Percentiles rank a stretch among this genome's conserved stretches.
Conservation (phyloP, 2,888 invertebrate genomes). For the Phyllotreta striolata region DNA sequence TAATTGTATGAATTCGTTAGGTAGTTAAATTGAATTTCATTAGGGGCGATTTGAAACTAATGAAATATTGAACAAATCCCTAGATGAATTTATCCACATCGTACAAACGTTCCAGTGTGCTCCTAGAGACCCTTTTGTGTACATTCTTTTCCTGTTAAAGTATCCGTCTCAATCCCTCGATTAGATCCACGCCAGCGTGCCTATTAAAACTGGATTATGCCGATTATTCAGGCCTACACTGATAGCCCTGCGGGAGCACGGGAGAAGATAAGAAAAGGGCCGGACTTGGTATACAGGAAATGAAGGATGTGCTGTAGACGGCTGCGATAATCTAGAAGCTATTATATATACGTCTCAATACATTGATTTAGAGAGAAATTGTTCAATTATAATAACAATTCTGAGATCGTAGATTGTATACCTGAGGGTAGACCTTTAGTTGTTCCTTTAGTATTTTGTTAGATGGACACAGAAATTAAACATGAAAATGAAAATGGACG, state of each 20-base stretch:
- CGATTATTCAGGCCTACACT: constrained; percentile 18
- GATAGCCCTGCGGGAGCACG: constrained; percentile 2
- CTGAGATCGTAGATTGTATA: too few relatives aligned
- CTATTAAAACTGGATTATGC: constrained; percentile 27
- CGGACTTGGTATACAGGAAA: constrained; percentile 2
- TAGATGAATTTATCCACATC: constrained; percentile 14
- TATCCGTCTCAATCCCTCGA: constrained; percentile 10
- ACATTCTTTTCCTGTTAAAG: constrained; percentile 18
- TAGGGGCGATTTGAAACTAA: constrained; percentile 12
- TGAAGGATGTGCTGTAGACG: constrained; percentile 2
- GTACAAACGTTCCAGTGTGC: constrained; percentile 10
- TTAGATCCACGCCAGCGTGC: constrained; percentile 15
- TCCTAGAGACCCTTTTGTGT: constrained; percentile 16
- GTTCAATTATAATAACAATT: too few relatives aligned
- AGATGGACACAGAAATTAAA: background rate
- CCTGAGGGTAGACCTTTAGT: too few relatives aligned
- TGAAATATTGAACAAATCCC: constrained; percentile 23
- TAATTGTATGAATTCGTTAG: too few relatives aligned
- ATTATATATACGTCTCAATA: background rate
- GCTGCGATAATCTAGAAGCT: background rate
- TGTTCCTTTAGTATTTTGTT: too few relatives aligned
- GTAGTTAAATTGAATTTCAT: constrained; percentile 1
- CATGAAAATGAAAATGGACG: background rate
- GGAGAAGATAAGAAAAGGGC: constrained; percentile 15
- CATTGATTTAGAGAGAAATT: too few relatives aligned